Evolutionary conservation across 2,888 invertebrate genomes (phyloP), one percentile per base, ranked within the genome.

Genomic region (Acanthacorydalis orientalis): DNA sequence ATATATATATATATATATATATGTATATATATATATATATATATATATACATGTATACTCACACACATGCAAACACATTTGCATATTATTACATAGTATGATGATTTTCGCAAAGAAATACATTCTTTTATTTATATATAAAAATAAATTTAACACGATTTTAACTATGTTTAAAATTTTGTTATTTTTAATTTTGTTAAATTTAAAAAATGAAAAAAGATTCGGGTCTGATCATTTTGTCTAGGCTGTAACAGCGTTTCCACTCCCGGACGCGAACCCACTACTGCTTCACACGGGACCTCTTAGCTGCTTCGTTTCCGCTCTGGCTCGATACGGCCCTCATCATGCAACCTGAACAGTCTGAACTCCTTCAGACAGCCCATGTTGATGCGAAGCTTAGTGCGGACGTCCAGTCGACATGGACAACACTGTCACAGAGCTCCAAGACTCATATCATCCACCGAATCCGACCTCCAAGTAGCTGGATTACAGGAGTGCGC

Each of bases 251-350:
- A 77, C 77, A 81, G 78, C 81, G 77, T 76, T 74, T 77, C 77
- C 83, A 88, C 89, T 92, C 91, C 87, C 85, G 80, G 86, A 81
- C 87, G 91, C 91, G 83, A 86, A 88, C 90, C 91, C 88, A 85
- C 89, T 90, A 92, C 91, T 90, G 90, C 86, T 77, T 82, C 78
- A 88, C 90, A 86, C 89, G 90, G 89, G 80, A 85, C 86, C 89
- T 93, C 90, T 92, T 91, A 90, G 89, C 90, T 93, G 92, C 91
- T 92, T 86, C 81, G 88, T 91, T 88, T 84, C 91, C 88, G 87
- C 86, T 83, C 92, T 92, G 89, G 88, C 90, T 92, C 92, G 85
- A 76, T 92, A 73, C 91, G 83, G 85, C 87, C 81, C 89, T 90
- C 92, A 80, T 92, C 90, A 85, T 79, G 77, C 75, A 85, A 93